phyloP scores from a whole-genome alignment of 2,113 vertebrate genomes.

The Heliornis fulica region DNA sequence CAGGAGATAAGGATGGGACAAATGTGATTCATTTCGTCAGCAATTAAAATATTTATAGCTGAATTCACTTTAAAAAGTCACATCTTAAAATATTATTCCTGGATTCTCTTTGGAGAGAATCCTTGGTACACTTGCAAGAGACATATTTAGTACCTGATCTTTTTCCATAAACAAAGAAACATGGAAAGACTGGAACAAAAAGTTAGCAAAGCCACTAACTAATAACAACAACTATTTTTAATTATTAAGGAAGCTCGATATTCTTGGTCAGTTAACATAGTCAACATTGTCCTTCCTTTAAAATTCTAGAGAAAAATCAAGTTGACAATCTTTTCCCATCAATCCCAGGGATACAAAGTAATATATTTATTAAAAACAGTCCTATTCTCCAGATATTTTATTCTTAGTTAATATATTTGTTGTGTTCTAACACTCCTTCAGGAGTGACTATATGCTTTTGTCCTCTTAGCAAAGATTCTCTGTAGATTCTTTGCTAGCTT shows the following conservation, averaged over 20 bases:
- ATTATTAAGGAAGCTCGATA: not conserved
- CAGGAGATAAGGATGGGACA: not conserved
- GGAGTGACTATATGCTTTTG: not conserved
- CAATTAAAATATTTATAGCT: slow-evolving; percentile 41
- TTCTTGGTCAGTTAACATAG: not conserved
- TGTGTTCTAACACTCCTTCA: not conserved
- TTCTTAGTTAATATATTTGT: not conserved
- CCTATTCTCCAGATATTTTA: not conserved
- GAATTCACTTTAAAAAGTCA: not conserved
- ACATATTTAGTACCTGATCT: not conserved
- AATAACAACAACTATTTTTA: not conserved
- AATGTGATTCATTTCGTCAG: not conserved
- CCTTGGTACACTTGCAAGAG: not conserved
- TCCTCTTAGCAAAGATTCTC: not conserved
- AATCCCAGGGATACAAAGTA: not conserved
- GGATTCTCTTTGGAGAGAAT: slow-evolving; percentile 19
- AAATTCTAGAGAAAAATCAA: not conserved
- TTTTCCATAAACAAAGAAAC: slow-evolving; percentile 20
- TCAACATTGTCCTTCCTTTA: not conserved
- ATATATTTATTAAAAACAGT: not conserved
- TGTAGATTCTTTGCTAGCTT: not conserved
- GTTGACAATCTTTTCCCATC: not conserved
- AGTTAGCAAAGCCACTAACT: not conserved
- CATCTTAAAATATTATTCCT: slow-evolving; percentile 25
- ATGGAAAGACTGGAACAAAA: not conserved